Percentiles rank a stretch among this genome's conserved stretches.
These are phyloP conservation scores for Ophion ventricosus DNA, from an alignment of 2,888 invertebrate genomes.

Conservation along the genomic window DNA sequence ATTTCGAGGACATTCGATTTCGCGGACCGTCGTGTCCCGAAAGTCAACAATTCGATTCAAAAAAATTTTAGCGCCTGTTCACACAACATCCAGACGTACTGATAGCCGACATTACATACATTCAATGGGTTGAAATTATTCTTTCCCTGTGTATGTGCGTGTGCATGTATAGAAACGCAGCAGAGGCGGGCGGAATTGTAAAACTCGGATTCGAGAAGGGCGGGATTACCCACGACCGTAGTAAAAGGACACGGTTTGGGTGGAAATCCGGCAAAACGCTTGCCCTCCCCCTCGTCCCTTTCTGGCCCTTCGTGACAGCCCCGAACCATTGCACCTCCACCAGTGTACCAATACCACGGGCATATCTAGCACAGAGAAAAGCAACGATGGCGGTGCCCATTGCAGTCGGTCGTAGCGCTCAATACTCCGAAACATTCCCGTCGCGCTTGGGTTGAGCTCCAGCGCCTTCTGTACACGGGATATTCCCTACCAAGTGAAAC, in stretches of 20 bases:
- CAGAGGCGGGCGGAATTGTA: slow-evolving; percentile 5
- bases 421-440: slow-evolving; percentile 77
- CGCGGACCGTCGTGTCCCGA: neutral
- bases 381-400: slow-evolving; percentile 51
- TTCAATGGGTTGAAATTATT: neutral
- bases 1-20: neutral
- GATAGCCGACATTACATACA: neutral
- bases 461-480: slow-evolving; percentile 44
- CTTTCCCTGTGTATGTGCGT: neutral
- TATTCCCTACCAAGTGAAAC: slow-evolving; percentile 19
- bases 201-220: slow-evolving; percentile 58
- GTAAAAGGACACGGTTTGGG: slow-evolving; percentile 65
- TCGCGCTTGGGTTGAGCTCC: slow-evolving; percentile 65
- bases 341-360: slow-evolving; percentile 28
- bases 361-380: slow-evolving; percentile 47
- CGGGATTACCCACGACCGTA: slow-evolving; percentile 62
- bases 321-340: slow-evolving; percentile 34
- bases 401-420: slow-evolving; percentile 69
- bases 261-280: slow-evolving; percentile 69
- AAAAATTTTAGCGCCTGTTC: neutral
- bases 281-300: neutral
- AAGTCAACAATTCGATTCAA: neutral
- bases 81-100: neutral
- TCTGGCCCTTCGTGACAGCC: neutral
- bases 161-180: slow-evolving; percentile 1